Percentiles rank a stretch among this genome's conserved stretches.
Conservation (phyloP, 2,888 invertebrate genomes). For the Octonoba sinensis region DNA sequence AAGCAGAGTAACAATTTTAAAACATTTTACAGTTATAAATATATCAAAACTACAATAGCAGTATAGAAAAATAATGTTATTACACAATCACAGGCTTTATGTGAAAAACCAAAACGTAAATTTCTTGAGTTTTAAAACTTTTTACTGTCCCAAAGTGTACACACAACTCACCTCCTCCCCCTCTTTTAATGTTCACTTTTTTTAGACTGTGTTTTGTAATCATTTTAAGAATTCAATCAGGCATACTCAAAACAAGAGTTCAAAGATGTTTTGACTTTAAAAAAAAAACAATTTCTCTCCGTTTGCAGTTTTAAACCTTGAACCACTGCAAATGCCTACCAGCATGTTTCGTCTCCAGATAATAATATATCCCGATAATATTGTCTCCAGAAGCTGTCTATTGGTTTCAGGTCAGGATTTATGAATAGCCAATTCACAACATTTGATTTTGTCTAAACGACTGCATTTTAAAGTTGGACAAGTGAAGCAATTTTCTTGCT, state of each 20-base stretch:
- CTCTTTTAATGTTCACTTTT: constrained; percentile 1
- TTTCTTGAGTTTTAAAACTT: no score
- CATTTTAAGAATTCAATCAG: constrained; percentile 1
- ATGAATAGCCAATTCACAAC: not conserved
- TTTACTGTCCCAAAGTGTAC: constrained; percentile 3
- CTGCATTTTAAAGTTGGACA: not conserved
- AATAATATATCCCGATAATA: no score
- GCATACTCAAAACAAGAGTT: constrained; percentile 1
- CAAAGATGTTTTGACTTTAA: not conserved
- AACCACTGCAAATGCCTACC: not conserved
- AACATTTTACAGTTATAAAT: not conserved
- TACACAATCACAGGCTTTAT: not conserved
- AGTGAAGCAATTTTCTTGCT: not conserved
- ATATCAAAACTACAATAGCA: not conserved
- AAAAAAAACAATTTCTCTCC: constrained; percentile 7
- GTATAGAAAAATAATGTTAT: constrained; percentile 11
- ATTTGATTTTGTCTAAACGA: not conserved
- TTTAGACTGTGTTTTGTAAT: not conserved
- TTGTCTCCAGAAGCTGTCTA: not conserved
- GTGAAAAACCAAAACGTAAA: not conserved
- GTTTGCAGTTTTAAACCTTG: constrained; percentile 11
- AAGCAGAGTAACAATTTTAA: not conserved
- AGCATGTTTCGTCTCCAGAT: constrained; percentile 2
- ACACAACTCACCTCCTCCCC: not conserved
- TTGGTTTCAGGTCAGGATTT: not conserved